These are phyloP conservation scores for Trypoxylon attenuatum DNA, from an alignment of 2,888 invertebrate species.

Conservation along the genomic window DNA sequence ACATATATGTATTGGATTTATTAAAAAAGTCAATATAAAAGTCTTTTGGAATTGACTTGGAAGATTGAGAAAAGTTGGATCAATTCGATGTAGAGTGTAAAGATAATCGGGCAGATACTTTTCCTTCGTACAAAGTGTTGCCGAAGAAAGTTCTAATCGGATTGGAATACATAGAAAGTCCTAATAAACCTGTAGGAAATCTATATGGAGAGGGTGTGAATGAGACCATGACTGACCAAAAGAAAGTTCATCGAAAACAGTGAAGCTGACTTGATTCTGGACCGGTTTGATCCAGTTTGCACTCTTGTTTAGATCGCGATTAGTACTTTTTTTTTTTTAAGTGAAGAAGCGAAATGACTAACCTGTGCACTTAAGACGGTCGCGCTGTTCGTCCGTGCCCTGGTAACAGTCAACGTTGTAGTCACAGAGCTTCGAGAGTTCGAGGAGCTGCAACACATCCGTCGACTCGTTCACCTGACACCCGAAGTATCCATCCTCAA, in stretches of 20 bases:
- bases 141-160: neutral
- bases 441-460: constrained; percentile 95
- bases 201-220: neutral
- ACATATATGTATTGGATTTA: no score
- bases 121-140: no score
- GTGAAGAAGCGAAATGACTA: no score
- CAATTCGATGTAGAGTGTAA: no score
- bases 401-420: constrained; percentile 92
- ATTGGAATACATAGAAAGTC: neutral
- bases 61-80: no score
- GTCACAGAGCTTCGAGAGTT: constrained; percentile 96
- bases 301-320: no score
- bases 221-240: constrained; percentile 1
- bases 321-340: neutral
- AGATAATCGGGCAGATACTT: no score
- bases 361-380: constrained; percentile 96
- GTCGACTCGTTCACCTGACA: constrained; percentile 98
- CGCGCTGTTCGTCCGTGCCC: constrained; percentile 92
- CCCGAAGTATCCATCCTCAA: constrained; percentile 98
- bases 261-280: neutral
- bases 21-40: no score
- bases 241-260: constrained; percentile 2
- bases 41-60: no score
- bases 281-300: neutral
- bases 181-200: neutral